Conservation (phyloP, 2,888 invertebrate species). For the Patella depressa region DNA sequence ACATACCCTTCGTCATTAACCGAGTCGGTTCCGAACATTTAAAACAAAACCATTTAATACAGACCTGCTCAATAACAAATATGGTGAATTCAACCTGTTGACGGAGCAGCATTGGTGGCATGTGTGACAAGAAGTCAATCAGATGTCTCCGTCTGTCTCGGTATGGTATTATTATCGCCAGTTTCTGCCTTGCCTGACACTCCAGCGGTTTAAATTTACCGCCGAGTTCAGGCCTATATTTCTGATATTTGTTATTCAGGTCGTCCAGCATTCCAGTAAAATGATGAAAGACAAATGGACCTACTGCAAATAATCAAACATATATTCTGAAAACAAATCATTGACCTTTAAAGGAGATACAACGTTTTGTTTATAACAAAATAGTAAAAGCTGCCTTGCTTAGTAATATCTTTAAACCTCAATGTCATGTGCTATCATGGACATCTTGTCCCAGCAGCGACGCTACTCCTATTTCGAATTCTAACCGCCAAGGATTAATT, state of each 20-base stretch:
- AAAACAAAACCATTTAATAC: neutral
- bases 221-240: neutral
- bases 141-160: neutral
- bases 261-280: neutral
- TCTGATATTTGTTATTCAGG: neutral
- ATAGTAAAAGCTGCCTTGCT: no score
- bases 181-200: neutral
- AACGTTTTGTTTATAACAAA: no score
- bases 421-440: no score
- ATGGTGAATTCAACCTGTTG: conserved; percentile 5
- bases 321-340: no score
- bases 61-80: neutral
- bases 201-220: neutral
- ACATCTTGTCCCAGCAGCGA: no score
- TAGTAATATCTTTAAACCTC: no score
- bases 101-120: neutral
- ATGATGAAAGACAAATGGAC: neutral
- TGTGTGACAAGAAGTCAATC: neutral
- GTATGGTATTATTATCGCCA: neutral
- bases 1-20: neutral
- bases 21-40: neutral
- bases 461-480: no score
- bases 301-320: neutral
- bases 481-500: no score
- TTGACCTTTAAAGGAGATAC: no score